These are phyloP conservation scores for Oreotrochilus melanogaster DNA, from an alignment of 2,113 vertebrate genomes.

Conservation along the genomic window DNA sequence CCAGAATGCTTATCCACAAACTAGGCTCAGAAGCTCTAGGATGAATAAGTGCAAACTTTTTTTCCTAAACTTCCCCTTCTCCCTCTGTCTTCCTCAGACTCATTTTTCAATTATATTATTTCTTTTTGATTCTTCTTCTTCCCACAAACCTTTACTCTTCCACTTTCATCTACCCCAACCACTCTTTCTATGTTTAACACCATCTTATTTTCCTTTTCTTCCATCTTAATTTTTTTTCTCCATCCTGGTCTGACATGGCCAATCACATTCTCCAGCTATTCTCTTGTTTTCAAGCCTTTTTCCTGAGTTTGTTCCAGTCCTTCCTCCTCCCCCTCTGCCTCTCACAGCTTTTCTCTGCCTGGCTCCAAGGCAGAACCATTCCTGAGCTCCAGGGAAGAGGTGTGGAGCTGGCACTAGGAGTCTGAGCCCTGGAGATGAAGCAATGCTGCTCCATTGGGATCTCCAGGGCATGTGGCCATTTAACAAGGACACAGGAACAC, in stretches of 20 bases:
- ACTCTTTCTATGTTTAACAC: neutral
- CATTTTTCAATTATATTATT: neutral
- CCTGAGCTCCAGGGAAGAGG: neutral
- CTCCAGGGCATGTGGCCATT: neutral
- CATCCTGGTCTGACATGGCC: neutral
- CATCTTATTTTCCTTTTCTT: neutral
- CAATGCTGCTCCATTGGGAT: neutral
- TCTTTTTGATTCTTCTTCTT: neutral
- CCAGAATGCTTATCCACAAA: neutral
- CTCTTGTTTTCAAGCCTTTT: neutral
- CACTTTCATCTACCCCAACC: accelerated
- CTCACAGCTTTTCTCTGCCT: neutral
- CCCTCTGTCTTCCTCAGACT: neutral
- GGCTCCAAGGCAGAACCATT: neutral
- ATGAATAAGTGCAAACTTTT: neutral
- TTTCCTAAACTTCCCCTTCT: neutral
- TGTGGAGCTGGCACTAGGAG: neutral
- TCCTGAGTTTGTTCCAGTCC: neutral
- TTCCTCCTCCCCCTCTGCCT: neutral
- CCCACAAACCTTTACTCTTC: neutral
- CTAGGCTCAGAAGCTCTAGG: neutral
- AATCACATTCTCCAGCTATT: neutral
- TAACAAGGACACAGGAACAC: neutral
- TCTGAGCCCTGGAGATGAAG: neutral
- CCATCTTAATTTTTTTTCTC: neutral